phyloP scores from a whole-genome alignment of 2,888 invertebrate genomes.

The Synanthedon andrenaeformis region DNA sequence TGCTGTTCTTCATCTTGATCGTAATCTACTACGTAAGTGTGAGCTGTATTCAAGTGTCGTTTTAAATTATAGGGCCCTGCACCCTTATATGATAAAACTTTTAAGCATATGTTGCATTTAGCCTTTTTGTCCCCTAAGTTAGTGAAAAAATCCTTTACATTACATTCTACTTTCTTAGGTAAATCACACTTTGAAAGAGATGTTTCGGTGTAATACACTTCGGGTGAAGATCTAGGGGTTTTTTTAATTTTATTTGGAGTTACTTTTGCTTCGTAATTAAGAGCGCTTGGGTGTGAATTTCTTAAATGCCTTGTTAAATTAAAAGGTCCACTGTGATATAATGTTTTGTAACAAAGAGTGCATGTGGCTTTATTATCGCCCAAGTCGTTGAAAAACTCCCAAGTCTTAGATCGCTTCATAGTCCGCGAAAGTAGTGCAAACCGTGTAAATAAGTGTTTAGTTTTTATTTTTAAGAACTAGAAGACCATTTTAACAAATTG shows the following conservation, averaged over 20 bases:
- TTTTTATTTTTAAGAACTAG: no score
- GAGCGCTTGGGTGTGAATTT: not conserved
- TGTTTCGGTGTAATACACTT: not conserved
- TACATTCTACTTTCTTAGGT: not conserved
- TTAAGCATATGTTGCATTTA: not conserved
- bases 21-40: not conserved
- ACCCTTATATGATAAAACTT: not conserved
- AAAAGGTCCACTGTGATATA: not conserved
- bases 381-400: not conserved
- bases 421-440: not conserved
- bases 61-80: constrained; percentile 1
- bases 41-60: not conserved
- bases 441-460: no score
- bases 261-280: not conserved
- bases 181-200: not conserved
- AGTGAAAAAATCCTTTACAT: not conserved
- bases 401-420: not conserved
- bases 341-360: not conserved
- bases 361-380: not conserved
- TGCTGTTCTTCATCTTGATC: not conserved
- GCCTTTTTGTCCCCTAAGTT: not conserved
- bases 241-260: not conserved
- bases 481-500: no score
- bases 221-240: not conserved
- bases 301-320: not conserved